Evolutionary conservation across 2,888 invertebrate genomes (phyloP).

Genomic region (Brenthis ino): DNA sequence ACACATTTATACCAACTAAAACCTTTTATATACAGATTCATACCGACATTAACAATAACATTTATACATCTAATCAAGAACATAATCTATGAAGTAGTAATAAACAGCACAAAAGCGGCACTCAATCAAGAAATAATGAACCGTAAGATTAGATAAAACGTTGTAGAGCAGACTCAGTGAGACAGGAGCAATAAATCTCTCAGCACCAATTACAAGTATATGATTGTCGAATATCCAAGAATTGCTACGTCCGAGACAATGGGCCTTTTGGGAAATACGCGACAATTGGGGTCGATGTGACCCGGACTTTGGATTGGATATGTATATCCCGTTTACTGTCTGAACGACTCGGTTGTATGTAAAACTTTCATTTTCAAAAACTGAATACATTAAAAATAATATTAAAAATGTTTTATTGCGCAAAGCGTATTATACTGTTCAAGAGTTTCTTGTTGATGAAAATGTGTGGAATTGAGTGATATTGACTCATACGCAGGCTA

Average conservation of each 20-base stretch:
- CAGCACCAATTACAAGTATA: conserved; percentile 55
- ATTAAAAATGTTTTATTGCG: too few species aligned
- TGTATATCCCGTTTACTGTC: background rate
- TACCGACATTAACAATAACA: conserved; percentile 22
- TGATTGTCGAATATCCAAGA: conserved; percentile 60
- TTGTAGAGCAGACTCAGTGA: conserved; percentile 58
- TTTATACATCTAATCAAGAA: conserved; percentile 16
- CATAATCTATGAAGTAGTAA: conserved; percentile 29
- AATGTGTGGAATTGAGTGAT: too few species aligned
- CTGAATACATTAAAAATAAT: too few species aligned
- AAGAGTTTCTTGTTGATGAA: too few species aligned
- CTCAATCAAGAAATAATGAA: conserved; percentile 44
- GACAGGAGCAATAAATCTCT: conserved; percentile 73
- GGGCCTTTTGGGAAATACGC: conserved; percentile 67
- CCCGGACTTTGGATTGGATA: conserved; percentile 19
- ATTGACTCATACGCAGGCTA: too few species aligned
- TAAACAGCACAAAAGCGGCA: conserved; percentile 33
- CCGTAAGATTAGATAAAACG: conserved; percentile 72
- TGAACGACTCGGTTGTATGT: background rate
- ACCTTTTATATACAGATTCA: conserved; percentile 1
- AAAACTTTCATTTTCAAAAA: conserved; percentile 1
- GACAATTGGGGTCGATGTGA: conserved; percentile 35
- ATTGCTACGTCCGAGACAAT: conserved; percentile 53
- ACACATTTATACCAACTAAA: background rate
- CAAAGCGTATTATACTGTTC: too few species aligned